Evolutionary conservation across 2,797 vertebrate genomes (phyloP).

Genomic region (Pseudotriccus pelzelni): DNA sequence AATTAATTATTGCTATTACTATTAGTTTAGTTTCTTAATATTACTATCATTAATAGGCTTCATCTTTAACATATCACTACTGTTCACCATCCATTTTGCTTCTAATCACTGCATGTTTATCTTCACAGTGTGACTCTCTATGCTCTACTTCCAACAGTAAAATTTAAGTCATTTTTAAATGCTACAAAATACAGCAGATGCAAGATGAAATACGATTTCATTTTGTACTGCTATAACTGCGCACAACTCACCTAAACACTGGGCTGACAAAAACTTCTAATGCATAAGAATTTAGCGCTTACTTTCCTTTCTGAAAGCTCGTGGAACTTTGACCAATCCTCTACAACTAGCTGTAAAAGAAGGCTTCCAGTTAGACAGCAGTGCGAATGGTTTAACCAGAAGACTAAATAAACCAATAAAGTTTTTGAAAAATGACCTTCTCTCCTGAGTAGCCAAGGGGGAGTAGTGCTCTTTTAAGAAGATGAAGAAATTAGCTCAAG

Average conservation of each 20-base stretch:
- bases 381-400: background rate
- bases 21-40: background rate
- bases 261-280: background rate
- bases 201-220: background rate
- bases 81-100: background rate
- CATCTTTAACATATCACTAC: background rate
- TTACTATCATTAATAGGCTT: background rate
- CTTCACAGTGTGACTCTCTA: background rate
- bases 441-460: slow-evolving; percentile 67
- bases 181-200: background rate
- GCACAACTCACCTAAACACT: background rate
- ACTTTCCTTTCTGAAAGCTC: background rate
- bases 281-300: background rate
- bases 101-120: background rate
- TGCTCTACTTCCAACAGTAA: background rate
- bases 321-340: background rate
- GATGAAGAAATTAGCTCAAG: slow-evolving; percentile 70
- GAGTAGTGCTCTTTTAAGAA: slow-evolving; percentile 72
- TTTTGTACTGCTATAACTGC: background rate
- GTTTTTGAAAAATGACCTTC: slow-evolving; percentile 73
- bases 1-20: background rate
- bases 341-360: background rate
- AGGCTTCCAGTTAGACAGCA: slow-evolving; percentile 6
- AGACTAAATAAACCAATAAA: slow-evolving; percentile 46
- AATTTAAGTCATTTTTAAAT: background rate